Evolutionary conservation across 2,888 invertebrate species (phyloP).

Genomic region (Lumbricus terrestris): DNA sequence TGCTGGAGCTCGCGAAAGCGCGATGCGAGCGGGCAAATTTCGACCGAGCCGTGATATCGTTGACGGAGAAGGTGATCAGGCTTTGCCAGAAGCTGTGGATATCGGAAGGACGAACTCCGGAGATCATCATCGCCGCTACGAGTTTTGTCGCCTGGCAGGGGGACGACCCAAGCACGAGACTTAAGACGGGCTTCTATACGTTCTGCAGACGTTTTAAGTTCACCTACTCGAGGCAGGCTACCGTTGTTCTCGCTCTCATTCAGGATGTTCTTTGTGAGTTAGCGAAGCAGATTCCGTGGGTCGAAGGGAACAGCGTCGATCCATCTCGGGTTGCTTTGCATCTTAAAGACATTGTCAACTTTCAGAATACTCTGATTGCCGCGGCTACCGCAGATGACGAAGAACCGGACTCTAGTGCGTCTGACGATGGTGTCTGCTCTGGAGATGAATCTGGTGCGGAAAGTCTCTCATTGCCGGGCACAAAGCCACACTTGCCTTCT

Average conservation of each 20-base stretch:
- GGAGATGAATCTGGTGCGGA: background rate
- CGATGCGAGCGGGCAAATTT: background rate
- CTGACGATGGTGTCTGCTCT: background rate
- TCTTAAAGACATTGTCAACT: background rate
- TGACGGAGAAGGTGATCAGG: background rate
- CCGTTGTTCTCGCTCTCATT: background rate
- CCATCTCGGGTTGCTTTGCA: background rate
- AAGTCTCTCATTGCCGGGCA: background rate
- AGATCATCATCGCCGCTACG: background rate
- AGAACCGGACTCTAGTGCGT: background rate
- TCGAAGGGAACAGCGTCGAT: background rate
- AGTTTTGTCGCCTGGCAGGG: conserved; percentile 11
- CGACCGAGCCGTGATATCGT: background rate
- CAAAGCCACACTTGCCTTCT: background rate
- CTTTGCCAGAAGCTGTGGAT: conserved; percentile 11
- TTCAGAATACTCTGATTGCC: background rate
- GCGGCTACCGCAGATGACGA: background rate
- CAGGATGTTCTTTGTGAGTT: background rate
- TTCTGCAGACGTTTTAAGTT: background rate
- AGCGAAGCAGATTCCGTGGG: background rate
- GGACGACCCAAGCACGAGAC: background rate
- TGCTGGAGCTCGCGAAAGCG: background rate
- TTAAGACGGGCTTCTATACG: background rate
- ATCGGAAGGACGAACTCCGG: background rate
- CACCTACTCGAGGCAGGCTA: background rate